A percentile compares a stretch with the other conserved stretches of the same genome.
Conservation (phyloP, 2,113 vertebrate genomes). For the Hippoglossus stenolepis region DNA sequence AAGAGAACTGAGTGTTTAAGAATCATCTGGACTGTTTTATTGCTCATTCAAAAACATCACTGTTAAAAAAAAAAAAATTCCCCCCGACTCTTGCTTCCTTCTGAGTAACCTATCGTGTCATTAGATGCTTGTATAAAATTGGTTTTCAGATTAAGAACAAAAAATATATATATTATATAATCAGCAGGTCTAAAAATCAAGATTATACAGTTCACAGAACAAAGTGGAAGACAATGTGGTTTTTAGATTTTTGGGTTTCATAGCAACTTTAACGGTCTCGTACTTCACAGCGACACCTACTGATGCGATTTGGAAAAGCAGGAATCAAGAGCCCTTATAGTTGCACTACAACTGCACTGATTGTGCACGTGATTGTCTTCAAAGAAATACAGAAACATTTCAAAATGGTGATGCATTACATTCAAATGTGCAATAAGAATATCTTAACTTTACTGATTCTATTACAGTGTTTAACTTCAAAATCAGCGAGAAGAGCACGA, state of each 20-base stretch:
- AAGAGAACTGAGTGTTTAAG: constrained; percentile 16
- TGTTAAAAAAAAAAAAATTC: constrained; percentile 36
- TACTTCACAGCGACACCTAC: constrained; percentile 32
- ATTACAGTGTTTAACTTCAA: constrained; percentile 18
- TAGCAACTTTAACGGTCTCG: constrained; percentile 30
- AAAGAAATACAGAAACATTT: constrained; percentile 19
- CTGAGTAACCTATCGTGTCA: constrained; percentile 15
- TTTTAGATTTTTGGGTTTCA: constrained; percentile 33
- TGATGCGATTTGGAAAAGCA: not conserved
- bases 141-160: constrained; percentile 35
- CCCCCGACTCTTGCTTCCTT: constrained; percentile 32
- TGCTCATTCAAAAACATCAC: constrained; percentile 56
- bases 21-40: constrained; percentile 68
- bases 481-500: constrained; percentile 10
- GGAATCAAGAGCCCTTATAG: constrained; percentile 16
- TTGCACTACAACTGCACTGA: constrained; percentile 12
- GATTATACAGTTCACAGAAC: constrained; percentile 53
- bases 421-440: constrained; percentile 12
- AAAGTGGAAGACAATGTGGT: constrained; percentile 54
- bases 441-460: constrained; percentile 15
- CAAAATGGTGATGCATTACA: constrained; percentile 34
- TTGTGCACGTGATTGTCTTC: constrained; percentile 13
- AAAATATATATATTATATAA: constrained; percentile 26
- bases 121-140: constrained; percentile 64
- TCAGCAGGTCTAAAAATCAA: constrained; percentile 37